Evolutionary conservation across 2,797 vertebrate genomes (phyloP).

Genomic region (Fringilla coelebs): DNA sequence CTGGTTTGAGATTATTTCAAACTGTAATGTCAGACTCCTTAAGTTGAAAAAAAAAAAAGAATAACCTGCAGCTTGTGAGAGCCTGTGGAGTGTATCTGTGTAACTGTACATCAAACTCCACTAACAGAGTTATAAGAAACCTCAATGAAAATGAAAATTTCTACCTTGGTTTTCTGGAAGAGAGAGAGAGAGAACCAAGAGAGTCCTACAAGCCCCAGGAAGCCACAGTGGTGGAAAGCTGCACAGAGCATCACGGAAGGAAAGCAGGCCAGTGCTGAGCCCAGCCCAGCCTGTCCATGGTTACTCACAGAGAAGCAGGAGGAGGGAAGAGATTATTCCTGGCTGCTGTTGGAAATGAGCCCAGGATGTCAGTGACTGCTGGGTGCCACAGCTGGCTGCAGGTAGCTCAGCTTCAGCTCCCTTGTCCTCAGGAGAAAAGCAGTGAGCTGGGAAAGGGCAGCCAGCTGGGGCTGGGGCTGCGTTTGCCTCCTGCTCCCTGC

Average conservation of each 20-base stretch:
- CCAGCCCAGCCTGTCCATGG: neutral
- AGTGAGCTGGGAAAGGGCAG: fast-evolving
- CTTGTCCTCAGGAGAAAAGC: neutral
- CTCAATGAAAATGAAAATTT: neutral
- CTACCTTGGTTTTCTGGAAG: neutral
- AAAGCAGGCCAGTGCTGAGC: neutral
- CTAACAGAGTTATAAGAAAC: neutral
- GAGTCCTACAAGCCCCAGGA: neutral
- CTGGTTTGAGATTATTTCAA: neutral
- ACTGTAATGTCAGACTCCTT: neutral
- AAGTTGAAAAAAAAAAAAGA: neutral
- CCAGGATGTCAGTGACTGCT: neutral
- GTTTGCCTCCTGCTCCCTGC: fast-evolving
- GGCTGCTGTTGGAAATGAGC: neutral
- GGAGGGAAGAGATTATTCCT: neutral
- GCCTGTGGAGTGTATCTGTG: neutral
- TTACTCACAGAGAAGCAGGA: neutral
- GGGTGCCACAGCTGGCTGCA: neutral
- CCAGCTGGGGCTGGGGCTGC: neutral
- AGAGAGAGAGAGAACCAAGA: neutral
- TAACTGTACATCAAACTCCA: neutral
- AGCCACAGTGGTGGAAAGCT: neutral
- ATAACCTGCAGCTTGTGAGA: neutral
- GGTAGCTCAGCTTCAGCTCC: neutral
- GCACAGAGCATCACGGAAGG: neutral